Base-by-base conservation (phyloP, 1,140 invertebrate species). In the Drosophila willistoni region DNA sequence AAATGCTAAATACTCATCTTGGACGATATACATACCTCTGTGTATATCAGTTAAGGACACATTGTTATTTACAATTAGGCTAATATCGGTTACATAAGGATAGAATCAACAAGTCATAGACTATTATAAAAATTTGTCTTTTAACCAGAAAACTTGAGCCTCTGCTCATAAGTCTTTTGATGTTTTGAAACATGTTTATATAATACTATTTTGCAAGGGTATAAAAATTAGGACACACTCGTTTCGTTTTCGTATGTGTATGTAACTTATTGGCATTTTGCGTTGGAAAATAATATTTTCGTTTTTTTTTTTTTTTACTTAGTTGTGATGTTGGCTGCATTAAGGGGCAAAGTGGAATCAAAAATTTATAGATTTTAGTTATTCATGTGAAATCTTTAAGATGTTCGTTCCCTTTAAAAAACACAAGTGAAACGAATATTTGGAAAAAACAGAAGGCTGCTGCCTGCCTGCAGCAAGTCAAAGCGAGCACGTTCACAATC, bases 351-450 rank as follows among this genome's bases (percentile, higher is more conserved):
- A 87, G 83, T 87, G 77, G 83, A 87, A 87, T 87, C 72, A 87
- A 87, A 87, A 87, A 87, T 89, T 87, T 87, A 87, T 87, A 77
- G 83, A 87, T 87, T 89, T 87, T 87, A 87, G 83, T 87, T 89
- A 87, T 87, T 89, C 79, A 87, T 87, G 83, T 87, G 84, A 89
- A 87, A 87, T 87, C 83, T 87, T 87, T 87, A 87, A 87, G 76
- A 77, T 70, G 80, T 55, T 72, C 55, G 80, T 55, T 72, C 55
- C 64, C 81, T 78, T 87, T 83, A 82, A 76, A 73, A 39, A 55
- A 13, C 61, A 62, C 51, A 64, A 51, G 17, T 22, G 44, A 51
- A 51, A 51, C 44, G 44, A 51, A 51, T 51, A 51, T 51, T 51
- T 51, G 44, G 44, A 51, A 42, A 42, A 47, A 13, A 22, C 39